Evolutionary conservation across 1,140 invertebrate species (phyloP).

Genomic region (Camponotus pennsylvanicus): DNA sequence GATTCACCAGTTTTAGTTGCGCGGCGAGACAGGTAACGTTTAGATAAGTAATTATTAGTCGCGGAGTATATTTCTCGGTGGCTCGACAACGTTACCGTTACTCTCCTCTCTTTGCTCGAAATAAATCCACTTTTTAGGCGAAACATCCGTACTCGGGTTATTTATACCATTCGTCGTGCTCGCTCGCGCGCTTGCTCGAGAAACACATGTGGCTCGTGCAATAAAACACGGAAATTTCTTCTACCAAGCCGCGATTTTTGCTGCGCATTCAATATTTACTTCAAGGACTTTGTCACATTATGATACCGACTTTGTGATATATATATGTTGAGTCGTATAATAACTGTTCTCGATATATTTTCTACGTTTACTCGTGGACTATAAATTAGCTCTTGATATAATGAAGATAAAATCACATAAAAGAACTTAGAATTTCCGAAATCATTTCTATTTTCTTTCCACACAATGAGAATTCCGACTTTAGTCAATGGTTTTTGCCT

Average conservation of each 20-base stretch:
- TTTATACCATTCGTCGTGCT: slow-evolving; percentile 27
- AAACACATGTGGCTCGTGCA: slow-evolving; percentile 11
- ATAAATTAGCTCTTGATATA: background rate
- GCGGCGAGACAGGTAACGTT: slow-evolving; percentile 10
- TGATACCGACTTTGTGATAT: background rate
- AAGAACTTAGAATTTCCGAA: background rate
- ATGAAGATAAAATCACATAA: background rate
- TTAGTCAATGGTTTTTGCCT: background rate
- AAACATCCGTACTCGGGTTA: slow-evolving; percentile 35
- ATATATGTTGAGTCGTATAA: background rate
- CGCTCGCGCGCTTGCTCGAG: background rate
- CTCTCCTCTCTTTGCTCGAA: slow-evolving; percentile 11
- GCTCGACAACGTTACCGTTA: slow-evolving; percentile 27
- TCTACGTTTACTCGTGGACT: background rate
- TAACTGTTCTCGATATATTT: background rate
- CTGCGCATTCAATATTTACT: background rate
- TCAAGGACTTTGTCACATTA: background rate
- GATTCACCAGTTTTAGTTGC: slow-evolving; percentile 44
- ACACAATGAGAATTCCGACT: background rate
- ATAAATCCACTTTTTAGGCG: slow-evolving; percentile 52
- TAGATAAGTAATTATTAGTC: slow-evolving; percentile 49
- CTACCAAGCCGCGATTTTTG: background rate
- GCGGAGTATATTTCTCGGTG: background rate
- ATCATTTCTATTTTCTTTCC: background rate
- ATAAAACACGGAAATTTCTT: slow-evolving; percentile 44